phyloP scores from a whole-genome alignment of 1,140 invertebrate genomes.

The Drosophila repletoides region DNA sequence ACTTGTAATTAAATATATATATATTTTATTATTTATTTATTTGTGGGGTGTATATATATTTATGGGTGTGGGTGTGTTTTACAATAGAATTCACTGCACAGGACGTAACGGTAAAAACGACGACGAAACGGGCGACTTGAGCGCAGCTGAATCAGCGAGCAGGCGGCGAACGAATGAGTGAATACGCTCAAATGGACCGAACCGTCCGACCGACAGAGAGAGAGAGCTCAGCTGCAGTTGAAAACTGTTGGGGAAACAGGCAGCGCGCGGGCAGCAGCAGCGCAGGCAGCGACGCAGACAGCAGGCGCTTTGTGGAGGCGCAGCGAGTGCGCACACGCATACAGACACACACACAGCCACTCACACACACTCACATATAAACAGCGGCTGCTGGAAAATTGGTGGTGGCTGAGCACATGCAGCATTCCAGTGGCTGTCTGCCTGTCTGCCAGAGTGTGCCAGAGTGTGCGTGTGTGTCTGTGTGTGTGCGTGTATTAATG shows the following conservation, averaged over 20 bases:
- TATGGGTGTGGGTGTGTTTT: conserved; percentile 1
- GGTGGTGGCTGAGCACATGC: conserved; percentile 63
- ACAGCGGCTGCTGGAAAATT: conserved; percentile 42
- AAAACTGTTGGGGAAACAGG: conserved; percentile 43
- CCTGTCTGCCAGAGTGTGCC: background rate
- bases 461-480: conserved; percentile 5
- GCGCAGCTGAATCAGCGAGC: conserved; percentile 78
- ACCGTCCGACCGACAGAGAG: no score
- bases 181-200: conserved; percentile 78
- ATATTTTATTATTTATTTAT: background rate
- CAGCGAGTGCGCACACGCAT: conserved; percentile 73
- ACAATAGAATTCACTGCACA: conserved; percentile 26
- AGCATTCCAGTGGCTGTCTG: conserved; percentile 60
- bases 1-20: background rate
- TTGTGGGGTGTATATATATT: no score
- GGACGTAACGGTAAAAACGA: conserved; percentile 37
- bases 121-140: conserved; percentile 50
- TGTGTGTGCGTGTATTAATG: conserved; percentile 71
- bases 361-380: conserved; percentile 9
- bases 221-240: conserved; percentile 67
- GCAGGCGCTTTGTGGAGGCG: conserved; percentile 67
- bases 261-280: conserved; percentile 38
- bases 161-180: conserved; percentile 76
- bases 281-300: conserved; percentile 39
- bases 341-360: conserved; percentile 19